Evolutionary conservation across 2,113 vertebrate species (phyloP).

Genomic region (Pachyramphus minor): DNA sequence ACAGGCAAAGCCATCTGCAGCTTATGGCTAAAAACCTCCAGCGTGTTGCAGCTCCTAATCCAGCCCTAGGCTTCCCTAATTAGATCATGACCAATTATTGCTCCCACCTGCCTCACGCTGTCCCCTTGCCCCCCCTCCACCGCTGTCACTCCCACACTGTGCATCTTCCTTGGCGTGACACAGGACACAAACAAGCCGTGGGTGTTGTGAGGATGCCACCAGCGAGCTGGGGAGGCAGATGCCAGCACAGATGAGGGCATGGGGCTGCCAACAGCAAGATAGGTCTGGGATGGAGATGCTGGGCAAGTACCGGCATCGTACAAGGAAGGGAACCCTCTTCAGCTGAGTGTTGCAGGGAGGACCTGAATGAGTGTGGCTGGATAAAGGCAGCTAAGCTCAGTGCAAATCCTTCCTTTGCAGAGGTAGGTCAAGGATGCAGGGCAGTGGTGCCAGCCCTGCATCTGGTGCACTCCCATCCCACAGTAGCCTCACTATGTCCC

Average conservation of each 20-base stretch:
- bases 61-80: conserved; percentile 36
- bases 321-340: accelerated
- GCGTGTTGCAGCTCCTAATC: conserved; percentile 5
- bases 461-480: not conserved
- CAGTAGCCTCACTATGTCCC: not conserved
- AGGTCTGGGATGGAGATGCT: not conserved
- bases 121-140: not conserved
- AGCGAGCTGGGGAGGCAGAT: not conserved
- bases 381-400: not conserved
- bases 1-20: not conserved
- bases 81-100: conserved; percentile 51
- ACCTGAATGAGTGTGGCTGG: accelerated
- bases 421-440: not conserved
- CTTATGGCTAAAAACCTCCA: not conserved
- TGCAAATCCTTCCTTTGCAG: not conserved
- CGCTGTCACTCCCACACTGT: not conserved
- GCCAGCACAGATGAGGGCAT: accelerated
- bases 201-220: not conserved
- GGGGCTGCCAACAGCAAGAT: not conserved
- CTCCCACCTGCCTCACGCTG: conserved; percentile 35
- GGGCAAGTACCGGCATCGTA: not conserved
- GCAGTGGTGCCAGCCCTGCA: not conserved
- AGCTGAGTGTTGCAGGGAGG: not conserved
- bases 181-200: not conserved
- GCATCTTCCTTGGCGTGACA: not conserved